Evolutionary conservation across 2,888 invertebrate species (phyloP).

Genomic region (Sicus ferrugineus): DNA sequence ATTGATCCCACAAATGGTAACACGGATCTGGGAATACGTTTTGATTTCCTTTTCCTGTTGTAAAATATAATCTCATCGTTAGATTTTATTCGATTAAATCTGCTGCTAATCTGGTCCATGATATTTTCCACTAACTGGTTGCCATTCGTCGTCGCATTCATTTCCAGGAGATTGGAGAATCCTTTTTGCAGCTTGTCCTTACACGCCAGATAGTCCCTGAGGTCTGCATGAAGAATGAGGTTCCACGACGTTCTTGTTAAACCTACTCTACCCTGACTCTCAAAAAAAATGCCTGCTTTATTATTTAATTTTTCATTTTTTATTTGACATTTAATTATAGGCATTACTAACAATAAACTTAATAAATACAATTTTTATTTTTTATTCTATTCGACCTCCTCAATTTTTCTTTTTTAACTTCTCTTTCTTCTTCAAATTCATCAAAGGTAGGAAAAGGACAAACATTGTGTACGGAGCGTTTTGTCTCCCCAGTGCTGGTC

Average conservation of each 20-base stretch:
- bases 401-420: not conserved
- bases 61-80: slow-evolving; percentile 6
- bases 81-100: not conserved
- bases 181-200: not conserved
- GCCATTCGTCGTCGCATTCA: not conserved
- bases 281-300: slow-evolving; percentile 7
- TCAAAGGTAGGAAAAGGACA: slow-evolving; percentile 16
- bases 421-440: not conserved
- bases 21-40: slow-evolving; percentile 1
- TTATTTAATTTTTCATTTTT: not conserved
- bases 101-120: not conserved
- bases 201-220: not conserved
- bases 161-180: not conserved
- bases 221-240: not conserved
- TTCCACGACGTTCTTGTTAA: slow-evolving; percentile 6
- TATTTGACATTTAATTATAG: not conserved
- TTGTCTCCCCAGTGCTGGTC: too few relatives aligned
- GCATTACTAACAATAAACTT: not conserved
- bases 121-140: not conserved
- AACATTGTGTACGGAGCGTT: too few relatives aligned
- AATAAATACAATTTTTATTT: slow-evolving; percentile 11
- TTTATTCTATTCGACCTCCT: slow-evolving; percentile 4
- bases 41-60: not conserved
- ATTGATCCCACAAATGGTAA: not conserved
- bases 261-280: slow-evolving; percentile 4